Conservation (phyloP, 1,140 invertebrate species). For the Micrasema minimum region DNA sequence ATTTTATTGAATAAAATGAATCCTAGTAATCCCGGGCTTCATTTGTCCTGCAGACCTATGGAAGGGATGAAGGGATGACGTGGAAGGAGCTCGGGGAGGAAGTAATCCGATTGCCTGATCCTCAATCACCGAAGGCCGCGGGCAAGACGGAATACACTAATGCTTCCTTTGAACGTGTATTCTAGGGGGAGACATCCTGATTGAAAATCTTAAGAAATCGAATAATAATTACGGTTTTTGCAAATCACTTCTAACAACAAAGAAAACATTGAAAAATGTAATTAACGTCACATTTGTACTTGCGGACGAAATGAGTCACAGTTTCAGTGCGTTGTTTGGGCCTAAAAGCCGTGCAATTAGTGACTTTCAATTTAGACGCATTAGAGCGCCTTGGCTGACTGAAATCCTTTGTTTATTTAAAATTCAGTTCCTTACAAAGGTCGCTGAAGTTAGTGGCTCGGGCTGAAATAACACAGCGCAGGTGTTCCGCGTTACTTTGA, state of each 20-base stretch:
- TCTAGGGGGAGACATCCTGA: slow-evolving; percentile 8
- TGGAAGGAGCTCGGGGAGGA: not conserved
- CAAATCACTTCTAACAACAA: slow-evolving; percentile 8
- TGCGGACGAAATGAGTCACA: not conserved
- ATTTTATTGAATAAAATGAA: slow-evolving; percentile 44
- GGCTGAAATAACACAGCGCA: slow-evolving; percentile 23
- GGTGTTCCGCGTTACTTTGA: slow-evolving; percentile 40
- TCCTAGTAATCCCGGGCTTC: slow-evolving; percentile 40
- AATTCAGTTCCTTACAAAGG: slow-evolving; percentile 36
- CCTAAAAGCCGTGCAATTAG: slow-evolving; percentile 22
- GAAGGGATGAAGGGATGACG: slow-evolving; percentile 15
- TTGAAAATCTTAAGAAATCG: slow-evolving; percentile 34
- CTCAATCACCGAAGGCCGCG: slow-evolving; percentile 37
- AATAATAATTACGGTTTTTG: slow-evolving; percentile 15
- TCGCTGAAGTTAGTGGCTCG: slow-evolving; percentile 14
- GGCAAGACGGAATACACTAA: slow-evolving; percentile 38
- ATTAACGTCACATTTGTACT: not conserved
- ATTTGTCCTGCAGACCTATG: slow-evolving; percentile 35
- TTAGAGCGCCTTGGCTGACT: slow-evolving; percentile 12
- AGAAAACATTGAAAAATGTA: slow-evolving; percentile 4
- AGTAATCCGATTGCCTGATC: slow-evolving; percentile 45
- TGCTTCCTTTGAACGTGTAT: slow-evolving; percentile 29
- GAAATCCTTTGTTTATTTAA: slow-evolving; percentile 36
- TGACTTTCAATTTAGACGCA: slow-evolving; percentile 29
- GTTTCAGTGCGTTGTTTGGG: not conserved